Evolutionary conservation across 2,888 invertebrate genomes (phyloP), one percentile per base, ranked within the genome.

Genomic region (Hyalella azteca): DNA sequence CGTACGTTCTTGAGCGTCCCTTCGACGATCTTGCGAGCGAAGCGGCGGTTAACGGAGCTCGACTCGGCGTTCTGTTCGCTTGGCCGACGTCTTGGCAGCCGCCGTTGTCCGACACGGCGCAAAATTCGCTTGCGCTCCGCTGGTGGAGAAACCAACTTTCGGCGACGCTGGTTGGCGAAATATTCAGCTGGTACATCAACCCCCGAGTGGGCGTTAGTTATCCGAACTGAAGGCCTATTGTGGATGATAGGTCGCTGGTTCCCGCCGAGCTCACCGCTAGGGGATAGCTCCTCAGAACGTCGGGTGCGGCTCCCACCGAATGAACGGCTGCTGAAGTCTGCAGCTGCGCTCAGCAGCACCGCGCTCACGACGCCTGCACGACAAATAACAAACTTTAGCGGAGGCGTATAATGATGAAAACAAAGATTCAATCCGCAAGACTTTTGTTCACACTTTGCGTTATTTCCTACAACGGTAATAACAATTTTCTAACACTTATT

Each of bases 1-100:
- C 78, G 78, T 4, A 76, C 80, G 40, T 40, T 73, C 11, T 40
- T n/a, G 39, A 82, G 76, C n/a, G 45, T 75, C 29, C 75, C 75
- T 5, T 75, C 75, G 11, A 75, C 75, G 29, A 75, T 75, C 45
- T 75, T 75, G 26, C 75, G 40, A n/a, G 75, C 75, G 75, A 75
- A 75, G 75, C 75, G 66, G 66, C 36, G 66, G 66, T 36, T 66
- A 29, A 66, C 66, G 7, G 66, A 36, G 19, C 36, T 66, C 36
- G 22, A 32, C 3, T 7, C 36, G 32, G 66, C 13, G 2, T 5
- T 29, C 36, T 32, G 36, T 13, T n/a, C 32, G 29, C n/a, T 29
- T n/a, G 66, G 19, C 1, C 26, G 26, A 36, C 66, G 66, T 3
- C 66, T 9, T 2, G 66, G 36, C 39, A 36, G 29, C 22, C 66